phyloP scores from a whole-genome alignment of 2,888 invertebrate species.

The Encarsia formosa region DNA sequence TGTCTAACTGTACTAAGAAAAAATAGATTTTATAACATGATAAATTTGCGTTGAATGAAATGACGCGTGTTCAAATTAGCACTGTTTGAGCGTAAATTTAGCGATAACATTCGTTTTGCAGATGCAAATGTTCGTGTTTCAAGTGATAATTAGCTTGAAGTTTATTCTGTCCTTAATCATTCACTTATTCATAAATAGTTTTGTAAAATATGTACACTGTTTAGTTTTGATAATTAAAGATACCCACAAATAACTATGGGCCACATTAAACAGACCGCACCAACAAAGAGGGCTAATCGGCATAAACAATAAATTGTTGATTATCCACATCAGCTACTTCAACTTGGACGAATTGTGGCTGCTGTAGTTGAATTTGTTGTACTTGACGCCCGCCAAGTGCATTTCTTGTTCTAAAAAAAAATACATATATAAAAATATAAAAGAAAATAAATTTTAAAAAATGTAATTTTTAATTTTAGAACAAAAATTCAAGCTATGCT shows the following conservation, averaged over 20 bases:
- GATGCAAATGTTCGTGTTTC: slow-evolving; percentile 18
- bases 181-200: slow-evolving; percentile 36
- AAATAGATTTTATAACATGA: slow-evolving; percentile 16
- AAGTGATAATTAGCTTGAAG: neutral
- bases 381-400: slow-evolving; percentile 59
- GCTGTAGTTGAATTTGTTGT: slow-evolving; percentile 56
- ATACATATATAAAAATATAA: too few relatives aligned
- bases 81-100: slow-evolving; percentile 12
- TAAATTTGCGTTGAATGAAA: slow-evolving; percentile 21
- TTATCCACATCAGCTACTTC: slow-evolving; percentile 71
- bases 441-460: too few relatives aligned
- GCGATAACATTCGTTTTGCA: slow-evolving; percentile 25
- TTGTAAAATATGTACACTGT: slow-evolving; percentile 51
- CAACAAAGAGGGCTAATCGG: slow-evolving; percentile 60
- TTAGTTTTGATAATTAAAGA: slow-evolving; percentile 46
- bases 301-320: slow-evolving; percentile 81
- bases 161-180: slow-evolving; percentile 29
- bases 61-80: slow-evolving; percentile 21
- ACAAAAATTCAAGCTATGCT: too few relatives aligned
- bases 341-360: slow-evolving; percentile 68
- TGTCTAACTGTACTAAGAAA: slow-evolving; percentile 1
- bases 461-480: neutral
- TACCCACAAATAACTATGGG: slow-evolving; percentile 47
- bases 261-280: slow-evolving; percentile 28
- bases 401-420: slow-evolving; percentile 60